Evolutionary conservation across 2,113 vertebrate genomes (phyloP), one percentile per base, ranked within the genome.

Genomic region (Salvelinus namaycush): DNA sequence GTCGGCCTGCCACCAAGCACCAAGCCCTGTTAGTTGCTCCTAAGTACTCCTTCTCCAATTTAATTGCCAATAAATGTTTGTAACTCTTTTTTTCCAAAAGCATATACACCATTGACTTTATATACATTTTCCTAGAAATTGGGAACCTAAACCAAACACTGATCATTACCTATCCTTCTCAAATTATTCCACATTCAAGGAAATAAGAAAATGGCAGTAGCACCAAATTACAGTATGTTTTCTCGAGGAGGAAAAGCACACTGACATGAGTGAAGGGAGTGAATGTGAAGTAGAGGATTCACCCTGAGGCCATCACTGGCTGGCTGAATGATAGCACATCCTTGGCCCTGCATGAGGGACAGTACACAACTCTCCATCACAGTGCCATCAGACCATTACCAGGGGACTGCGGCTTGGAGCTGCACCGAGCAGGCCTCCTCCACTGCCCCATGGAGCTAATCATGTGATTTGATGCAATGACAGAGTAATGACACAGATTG

Each of bases 401-500:
- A 86, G 79, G 92, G 90, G 91, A 92, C 83, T 73, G 89, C 83
- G 74, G 83, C 77, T 74, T 83, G 81, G 75, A 81, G 74, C 78
- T 59, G 20, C 83, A 77, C 64, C 48, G 54, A 29, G 44, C 68
- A 29, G 84, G 86, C 87, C 88, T 83, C 85, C 88, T 88, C 83
- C 86, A 82, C 84, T 57, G 84, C 89, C 90, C 91, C 89, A 84
- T 88, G 92, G 89, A 92, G 92, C 89, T 93, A 94, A 94, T 94
- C 93, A 92, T 94, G 93, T 94, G 92, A 94, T 94, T 91, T 93
- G 92, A 93, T 91, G 91, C 91, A 91, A 92, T 94, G 91, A 92
- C 89, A 92, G 91, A 82, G 90, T 91, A 91, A 92, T 91, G 91
- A 90, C 89, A 91, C 90, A 87, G 89, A 91, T 92, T 90, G 92